Evolutionary conservation across 2,113 vertebrate species (phyloP), one percentile per base, ranked within the genome.

Genomic region (Dinomys branickii): DNA sequence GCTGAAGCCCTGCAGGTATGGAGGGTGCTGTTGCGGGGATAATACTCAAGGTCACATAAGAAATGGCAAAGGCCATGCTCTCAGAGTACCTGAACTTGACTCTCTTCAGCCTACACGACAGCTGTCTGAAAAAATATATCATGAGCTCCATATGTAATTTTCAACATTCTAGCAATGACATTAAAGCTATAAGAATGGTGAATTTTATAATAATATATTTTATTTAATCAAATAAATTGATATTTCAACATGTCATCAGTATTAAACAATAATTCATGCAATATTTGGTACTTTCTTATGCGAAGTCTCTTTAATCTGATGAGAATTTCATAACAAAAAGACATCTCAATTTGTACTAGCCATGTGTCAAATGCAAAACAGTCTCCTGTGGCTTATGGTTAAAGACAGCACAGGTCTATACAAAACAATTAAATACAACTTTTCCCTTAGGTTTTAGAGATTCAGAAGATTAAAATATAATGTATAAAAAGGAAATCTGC

Each of bases 311-410:
- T 28, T 30, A 56, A 35, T 50, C 88, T 20, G 16, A 11, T 58
- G 63, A n/a, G 80, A 52, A 35, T 0, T 5, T 22, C 1, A 19
- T 0, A 58, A 12, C 41, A 17, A 13, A 6, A n/a, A 85, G 8
- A 17, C 26, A 13, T 3, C 69, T 54, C 22, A 5, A 0, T 17
- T 35, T 35, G 77, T 59, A 33, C 22, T 8, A 73, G 85, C n/a
- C 52, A 14, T 0, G 11, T 44, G 2, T 16, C 50, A 65, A 38
- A 63, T 2, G 6, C 80, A 44, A 75, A 24, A 3, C 0, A 84
- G 82, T 6, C 82, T 14, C 22, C 10, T 0, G 0, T 0, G 44
- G 22, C 47, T 58, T 5, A 2, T 0, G 9, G 54, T 17, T 5
- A 17, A 0, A 9, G 8, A 41, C 4, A 24, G 35, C 0, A 0